A percentile compares a stretch with the other conserved stretches of the same genome.
phyloP scores from a whole-genome alignment of 23 tunicate species.

The Ciona savignyi region DNA sequence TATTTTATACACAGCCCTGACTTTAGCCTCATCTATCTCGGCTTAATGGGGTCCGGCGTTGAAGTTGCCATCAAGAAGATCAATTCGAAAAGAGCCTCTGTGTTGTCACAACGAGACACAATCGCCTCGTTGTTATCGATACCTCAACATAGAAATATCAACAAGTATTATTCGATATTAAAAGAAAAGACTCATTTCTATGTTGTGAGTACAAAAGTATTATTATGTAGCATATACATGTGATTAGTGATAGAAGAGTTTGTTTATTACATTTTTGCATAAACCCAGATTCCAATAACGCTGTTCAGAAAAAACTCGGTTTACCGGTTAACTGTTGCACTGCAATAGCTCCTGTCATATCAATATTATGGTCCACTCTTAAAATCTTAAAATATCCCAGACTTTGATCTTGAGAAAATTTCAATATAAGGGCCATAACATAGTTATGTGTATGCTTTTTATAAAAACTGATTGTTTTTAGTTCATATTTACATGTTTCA shows the following conservation, averaged over 20 bases:
- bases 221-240: neutral
- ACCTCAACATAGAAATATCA: slow-evolving; percentile 1
- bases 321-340: too few species aligned
- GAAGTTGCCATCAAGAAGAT: slow-evolving; percentile 68
- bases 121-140: slow-evolving; percentile 10
- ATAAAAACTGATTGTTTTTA: too few species aligned
- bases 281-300: neutral
- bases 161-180: slow-evolving; percentile 23
- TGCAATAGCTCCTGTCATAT: too few species aligned
- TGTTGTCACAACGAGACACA: slow-evolving; percentile 13
- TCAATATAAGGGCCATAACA: too few species aligned
- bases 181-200: slow-evolving; percentile 50
- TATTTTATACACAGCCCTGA: too few species aligned
- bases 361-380: too few species aligned
- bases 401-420: too few species aligned
- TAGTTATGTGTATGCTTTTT: too few species aligned
- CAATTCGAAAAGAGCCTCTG: slow-evolving; percentile 32
- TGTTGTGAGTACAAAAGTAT: slow-evolving; percentile 23
- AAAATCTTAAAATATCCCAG: too few species aligned
- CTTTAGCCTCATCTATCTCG: slow-evolving; percentile 43
- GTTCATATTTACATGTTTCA: too few species aligned
- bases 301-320: too few species aligned
- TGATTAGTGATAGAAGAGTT: neutral
- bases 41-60: slow-evolving; percentile 26
- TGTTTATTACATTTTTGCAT: neutral